A percentile compares a stretch with the other conserved stretches of the same genome.
Evolutionary conservation across 2,797 vertebrate species (phyloP).

Genomic region (Gymnothorax javanicus): DNA sequence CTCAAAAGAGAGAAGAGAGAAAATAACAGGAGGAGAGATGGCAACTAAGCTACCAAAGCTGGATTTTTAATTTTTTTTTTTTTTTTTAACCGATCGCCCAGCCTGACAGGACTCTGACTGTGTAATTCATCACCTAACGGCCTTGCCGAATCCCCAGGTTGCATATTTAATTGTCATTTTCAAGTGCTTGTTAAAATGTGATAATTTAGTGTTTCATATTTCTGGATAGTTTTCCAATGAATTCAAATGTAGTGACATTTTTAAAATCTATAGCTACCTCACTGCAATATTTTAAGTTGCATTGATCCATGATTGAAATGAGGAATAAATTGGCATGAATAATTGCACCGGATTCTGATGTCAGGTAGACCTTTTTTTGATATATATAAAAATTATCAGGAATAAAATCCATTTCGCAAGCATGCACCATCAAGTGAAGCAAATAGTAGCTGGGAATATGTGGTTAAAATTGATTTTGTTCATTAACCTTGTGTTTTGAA

Average conservation of each 20-base stretch:
- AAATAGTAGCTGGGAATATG: background rate
- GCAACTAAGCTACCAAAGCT: no score
- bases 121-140: no score
- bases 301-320: background rate
- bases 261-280: background rate
- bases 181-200: no score
- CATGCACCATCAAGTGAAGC: background rate
- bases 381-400: background rate
- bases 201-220: no score
- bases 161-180: no score
- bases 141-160: no score
- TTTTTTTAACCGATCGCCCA: no score
- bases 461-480: slow-evolving; percentile 29
- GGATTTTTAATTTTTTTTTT: no score
- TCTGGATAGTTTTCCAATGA: no score
- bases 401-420: slow-evolving; percentile 7
- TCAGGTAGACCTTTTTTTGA: background rate
- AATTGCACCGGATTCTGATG: background rate
- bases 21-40: no score
- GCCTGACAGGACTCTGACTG: no score
- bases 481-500: slow-evolving; percentile 20
- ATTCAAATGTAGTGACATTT: background rate
- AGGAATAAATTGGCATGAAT: background rate
- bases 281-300: slow-evolving; percentile 1
- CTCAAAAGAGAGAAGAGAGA: no score